These are phyloP conservation scores for Acanthochromis polyacanthus DNA, from an alignment of 2,113 vertebrate genomes.

Conservation along the genomic window DNA sequence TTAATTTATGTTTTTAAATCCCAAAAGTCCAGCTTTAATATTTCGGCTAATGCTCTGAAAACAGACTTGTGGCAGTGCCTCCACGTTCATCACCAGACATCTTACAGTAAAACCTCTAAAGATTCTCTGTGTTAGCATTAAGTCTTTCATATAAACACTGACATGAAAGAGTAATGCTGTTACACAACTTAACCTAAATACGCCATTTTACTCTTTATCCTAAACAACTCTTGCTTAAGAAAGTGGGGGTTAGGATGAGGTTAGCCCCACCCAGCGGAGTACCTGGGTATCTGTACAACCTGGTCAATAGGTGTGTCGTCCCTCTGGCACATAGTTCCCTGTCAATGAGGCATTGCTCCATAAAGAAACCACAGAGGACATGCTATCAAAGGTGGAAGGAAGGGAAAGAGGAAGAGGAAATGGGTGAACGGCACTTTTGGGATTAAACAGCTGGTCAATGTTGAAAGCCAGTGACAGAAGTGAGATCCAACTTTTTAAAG, in stretches of 20 bases:
- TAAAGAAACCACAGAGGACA: slow-evolving; percentile 57
- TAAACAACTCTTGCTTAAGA: slow-evolving; percentile 7
- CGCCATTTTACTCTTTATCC: slow-evolving; percentile 1
- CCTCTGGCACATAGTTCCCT: slow-evolving; percentile 42
- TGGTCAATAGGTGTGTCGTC: slow-evolving; percentile 40
- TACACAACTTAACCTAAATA: slow-evolving; percentile 8
- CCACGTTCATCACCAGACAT: background rate
- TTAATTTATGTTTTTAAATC: background rate
- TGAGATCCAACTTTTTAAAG: slow-evolving; percentile 29
- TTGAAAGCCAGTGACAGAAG: slow-evolving; percentile 42
- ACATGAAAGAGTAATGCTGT: background rate
- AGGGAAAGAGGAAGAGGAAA: slow-evolving; percentile 45
- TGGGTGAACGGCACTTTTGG: slow-evolving; percentile 51
- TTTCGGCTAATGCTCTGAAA: background rate
- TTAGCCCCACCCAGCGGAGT: background rate
- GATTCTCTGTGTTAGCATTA: background rate
- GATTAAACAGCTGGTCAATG: slow-evolving; percentile 53
- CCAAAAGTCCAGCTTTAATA: background rate
- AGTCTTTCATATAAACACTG: too few relatives aligned
- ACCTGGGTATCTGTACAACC: slow-evolving; percentile 44
- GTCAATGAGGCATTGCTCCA: slow-evolving; percentile 57
- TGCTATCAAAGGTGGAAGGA: slow-evolving; percentile 41
- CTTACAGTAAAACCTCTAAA: background rate
- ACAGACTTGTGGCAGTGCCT: background rate
- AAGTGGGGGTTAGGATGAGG: background rate